Percentiles rank a stretch among this genome's conserved stretches.
Conservation (phyloP, 2,888 invertebrate species). For the Pimpla rufipes region DNA sequence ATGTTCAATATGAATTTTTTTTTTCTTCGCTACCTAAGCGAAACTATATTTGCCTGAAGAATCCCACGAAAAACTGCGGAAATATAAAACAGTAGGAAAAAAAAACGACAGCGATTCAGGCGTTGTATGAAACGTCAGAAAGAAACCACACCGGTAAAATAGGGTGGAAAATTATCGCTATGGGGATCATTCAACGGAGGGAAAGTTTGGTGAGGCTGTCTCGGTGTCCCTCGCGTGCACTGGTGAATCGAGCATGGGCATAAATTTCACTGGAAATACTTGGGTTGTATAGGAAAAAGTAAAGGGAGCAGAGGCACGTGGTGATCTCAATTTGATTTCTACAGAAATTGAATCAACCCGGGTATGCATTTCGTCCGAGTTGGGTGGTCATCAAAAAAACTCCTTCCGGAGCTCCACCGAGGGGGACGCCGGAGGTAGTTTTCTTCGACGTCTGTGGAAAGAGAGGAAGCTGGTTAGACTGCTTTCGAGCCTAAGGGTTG, state of each 20-base stretch:
- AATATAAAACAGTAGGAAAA: not conserved
- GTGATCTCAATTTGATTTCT: constrained; percentile 69
- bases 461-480: constrained; percentile 20
- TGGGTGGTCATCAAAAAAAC: constrained; percentile 46
- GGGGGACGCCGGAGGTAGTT: not conserved
- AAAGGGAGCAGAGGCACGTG: constrained; percentile 32
- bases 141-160: constrained; percentile 31
- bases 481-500: constrained; percentile 13
- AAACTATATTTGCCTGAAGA: not conserved
- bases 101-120: not conserved
- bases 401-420: constrained; percentile 17
- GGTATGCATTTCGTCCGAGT: constrained; percentile 38
- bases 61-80: not conserved
- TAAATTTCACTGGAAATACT: constrained; percentile 52
- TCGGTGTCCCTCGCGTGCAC: constrained; percentile 29
- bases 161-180: constrained; percentile 53
- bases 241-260: constrained; percentile 25
- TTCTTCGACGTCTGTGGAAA: constrained; percentile 3
- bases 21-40: no score
- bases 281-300: not conserved
- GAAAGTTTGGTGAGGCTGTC: constrained; percentile 51
- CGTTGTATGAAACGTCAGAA: not conserved
- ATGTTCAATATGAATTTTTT: no score
- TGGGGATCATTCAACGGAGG: constrained; percentile 53
- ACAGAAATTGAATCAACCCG: constrained; percentile 67